Evolutionary conservation across 2,888 invertebrate species (phyloP), one percentile per base, ranked within the genome.

Genomic region (Idaea biselata): DNA sequence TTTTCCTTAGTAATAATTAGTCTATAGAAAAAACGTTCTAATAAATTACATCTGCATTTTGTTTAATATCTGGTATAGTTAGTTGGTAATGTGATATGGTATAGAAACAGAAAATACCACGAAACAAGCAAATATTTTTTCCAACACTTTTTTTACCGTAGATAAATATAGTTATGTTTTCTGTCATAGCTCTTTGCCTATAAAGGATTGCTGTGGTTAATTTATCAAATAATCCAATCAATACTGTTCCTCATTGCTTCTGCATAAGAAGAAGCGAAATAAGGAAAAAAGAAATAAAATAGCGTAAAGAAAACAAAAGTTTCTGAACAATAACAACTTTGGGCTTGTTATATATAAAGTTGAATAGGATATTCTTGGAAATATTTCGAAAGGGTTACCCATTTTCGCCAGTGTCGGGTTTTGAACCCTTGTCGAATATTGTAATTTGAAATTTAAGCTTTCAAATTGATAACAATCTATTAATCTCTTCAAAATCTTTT

Each of bases 141-240:
- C 1, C 6, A 11, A 14, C 44, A 44, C 44, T 7, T 44, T 44
- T 25, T 8, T 44, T 8, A 11, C 44, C 6, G 44, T 44, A 11
- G 1, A 44, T 44, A 11, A 11, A 25, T 25, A 25, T 3, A 25
- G 5, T 3, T 3, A 5, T 18, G 16, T 58, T 16, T 55, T 59
- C 73, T 74, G 69, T 72, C 68, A 73, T 74, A 80, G 79, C 80
- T 82, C 78, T 76, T 73, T 67, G 71, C 72, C 77, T 74, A 76
- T 71, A 80, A 90, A 91, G 91, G 78, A 82, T 91, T 91, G 90
- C 86, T 91, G 91, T 91, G 91, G 91, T 83, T 82, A 84, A 76
- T 71, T 73, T 61, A 68, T 58, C 63, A 62, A 61, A 61, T 69
- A 64, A 60, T 44, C 67, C 59, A 65, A 67, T 61, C 61, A 65